Evolutionary conservation across 2,113 vertebrate genomes (phyloP).

Genomic region (Lophius piscatorius): DNA sequence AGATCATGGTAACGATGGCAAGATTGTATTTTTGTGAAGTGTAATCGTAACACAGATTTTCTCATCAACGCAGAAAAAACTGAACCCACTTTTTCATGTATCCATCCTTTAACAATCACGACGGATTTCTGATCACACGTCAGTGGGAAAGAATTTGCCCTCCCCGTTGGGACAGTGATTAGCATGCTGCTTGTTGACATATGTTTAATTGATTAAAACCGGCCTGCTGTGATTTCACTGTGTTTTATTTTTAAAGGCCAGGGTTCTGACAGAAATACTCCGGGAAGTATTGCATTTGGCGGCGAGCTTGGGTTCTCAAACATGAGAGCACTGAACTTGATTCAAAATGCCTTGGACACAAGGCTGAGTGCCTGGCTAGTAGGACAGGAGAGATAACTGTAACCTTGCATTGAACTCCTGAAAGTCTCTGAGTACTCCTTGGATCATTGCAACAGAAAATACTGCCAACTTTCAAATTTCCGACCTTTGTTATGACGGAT

Average conservation of each 20-base stretch:
- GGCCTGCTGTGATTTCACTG: conserved; percentile 71
- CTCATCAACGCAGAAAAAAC: neutral
- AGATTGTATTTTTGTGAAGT: too few species aligned
- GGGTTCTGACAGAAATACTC: conserved; percentile 81
- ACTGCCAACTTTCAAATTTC: too few species aligned
- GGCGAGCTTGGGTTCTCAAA: conserved; percentile 78
- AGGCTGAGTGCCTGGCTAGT: conserved; percentile 74
- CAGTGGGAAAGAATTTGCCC: conserved; percentile 57
- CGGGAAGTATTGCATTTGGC: conserved; percentile 84
- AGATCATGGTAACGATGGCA: neutral
- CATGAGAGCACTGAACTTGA: conserved; percentile 72
- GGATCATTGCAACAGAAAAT: conserved; percentile 68
- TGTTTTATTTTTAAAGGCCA: conserved; percentile 79
- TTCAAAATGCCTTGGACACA: conserved; percentile 77
- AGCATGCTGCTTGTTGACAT: conserved; percentile 78
- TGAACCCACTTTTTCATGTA: conserved; percentile 1
- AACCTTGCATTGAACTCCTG: conserved; percentile 81
- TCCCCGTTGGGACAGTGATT: conserved; percentile 61
- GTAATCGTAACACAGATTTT: too few species aligned
- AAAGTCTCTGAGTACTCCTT: conserved; percentile 74
- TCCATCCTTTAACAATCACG: conserved; percentile 29
- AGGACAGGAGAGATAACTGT: conserved; percentile 77
- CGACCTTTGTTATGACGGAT: too few species aligned
- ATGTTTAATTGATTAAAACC: conserved; percentile 80
- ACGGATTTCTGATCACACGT: conserved; percentile 57